phyloP scores from a whole-genome alignment of 2,113 vertebrate genomes.

The Zeus faber region DNA sequence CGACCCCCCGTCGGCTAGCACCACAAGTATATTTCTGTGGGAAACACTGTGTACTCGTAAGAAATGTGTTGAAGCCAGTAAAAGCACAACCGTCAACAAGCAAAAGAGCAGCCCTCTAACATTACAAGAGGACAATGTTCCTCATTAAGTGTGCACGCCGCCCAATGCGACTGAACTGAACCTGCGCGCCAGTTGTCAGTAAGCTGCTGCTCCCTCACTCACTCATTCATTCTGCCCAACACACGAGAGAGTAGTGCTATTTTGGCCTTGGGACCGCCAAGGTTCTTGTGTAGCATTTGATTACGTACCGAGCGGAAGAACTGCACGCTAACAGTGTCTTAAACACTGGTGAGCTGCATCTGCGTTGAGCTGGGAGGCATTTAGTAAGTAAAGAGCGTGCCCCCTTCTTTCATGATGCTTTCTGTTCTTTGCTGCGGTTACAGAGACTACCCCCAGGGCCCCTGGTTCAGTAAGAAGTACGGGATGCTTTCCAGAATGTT shows the following conservation, averaged over 20 bases:
- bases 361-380: constrained; percentile 26
- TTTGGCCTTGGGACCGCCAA: constrained; percentile 45
- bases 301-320: constrained; percentile 54
- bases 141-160: constrained; percentile 27
- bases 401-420: constrained; percentile 2
- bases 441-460: not conserved
- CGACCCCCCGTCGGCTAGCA: too few species aligned
- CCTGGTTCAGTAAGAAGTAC: constrained; percentile 17
- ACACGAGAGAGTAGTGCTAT: constrained; percentile 55
- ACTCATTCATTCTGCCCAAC: constrained; percentile 42
- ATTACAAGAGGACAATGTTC: constrained; percentile 16
- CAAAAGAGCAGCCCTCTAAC: constrained; percentile 45
- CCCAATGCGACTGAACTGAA: too few species aligned
- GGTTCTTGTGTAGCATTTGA: constrained; percentile 60
- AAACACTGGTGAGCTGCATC: constrained; percentile 44
- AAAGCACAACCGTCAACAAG: too few species aligned
- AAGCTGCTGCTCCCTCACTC: constrained; percentile 36
- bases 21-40: too few species aligned
- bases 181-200: constrained; percentile 45
- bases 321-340: constrained; percentile 46
- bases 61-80: too few species aligned
- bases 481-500: constrained; percentile 10
- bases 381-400: constrained; percentile 32
- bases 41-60: too few species aligned
- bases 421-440: constrained; percentile 10